Evolutionary conservation across 2,888 invertebrate species (phyloP).

Genomic region (Galeruca laticollis): DNA sequence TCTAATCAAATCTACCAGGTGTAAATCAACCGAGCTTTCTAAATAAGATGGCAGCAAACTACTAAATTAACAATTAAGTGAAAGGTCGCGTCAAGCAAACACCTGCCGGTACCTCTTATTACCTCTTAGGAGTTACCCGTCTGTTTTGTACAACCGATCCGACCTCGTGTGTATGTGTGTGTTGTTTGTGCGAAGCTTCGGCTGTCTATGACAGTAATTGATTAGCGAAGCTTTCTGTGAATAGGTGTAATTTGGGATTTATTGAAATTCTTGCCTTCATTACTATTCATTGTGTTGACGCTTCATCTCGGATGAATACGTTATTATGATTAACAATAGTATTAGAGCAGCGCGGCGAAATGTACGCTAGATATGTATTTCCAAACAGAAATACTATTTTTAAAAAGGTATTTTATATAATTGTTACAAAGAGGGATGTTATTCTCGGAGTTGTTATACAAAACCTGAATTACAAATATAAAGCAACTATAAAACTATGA

Average conservation of each 20-base stretch:
- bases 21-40: background rate
- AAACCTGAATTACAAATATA: too few relatives aligned
- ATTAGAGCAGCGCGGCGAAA: too few relatives aligned
- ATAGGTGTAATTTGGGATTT: slow-evolving; percentile 44
- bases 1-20: background rate
- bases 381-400: too few relatives aligned
- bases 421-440: too few relatives aligned
- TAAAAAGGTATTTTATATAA: too few relatives aligned
- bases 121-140: slow-evolving; percentile 31
- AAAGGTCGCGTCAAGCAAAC: slow-evolving; percentile 35
- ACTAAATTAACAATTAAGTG: slow-evolving; percentile 38
- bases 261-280: slow-evolving; percentile 47
- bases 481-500: too few relatives aligned
- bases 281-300: slow-evolving; percentile 44
- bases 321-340: slow-evolving; percentile 31
- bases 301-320: slow-evolving; percentile 37
- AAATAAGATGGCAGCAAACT: slow-evolving; percentile 12
- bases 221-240: slow-evolving; percentile 41
- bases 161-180: slow-evolving; percentile 32
- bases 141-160: slow-evolving; percentile 39
- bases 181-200: slow-evolving; percentile 34
- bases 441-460: too few relatives aligned
- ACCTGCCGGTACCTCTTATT: slow-evolving; percentile 34
- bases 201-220: slow-evolving; percentile 44
- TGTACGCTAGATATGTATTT: too few relatives aligned